Conservation (phyloP, 2,113 vertebrate genomes). For the Microtus pennsylvanicus region DNA sequence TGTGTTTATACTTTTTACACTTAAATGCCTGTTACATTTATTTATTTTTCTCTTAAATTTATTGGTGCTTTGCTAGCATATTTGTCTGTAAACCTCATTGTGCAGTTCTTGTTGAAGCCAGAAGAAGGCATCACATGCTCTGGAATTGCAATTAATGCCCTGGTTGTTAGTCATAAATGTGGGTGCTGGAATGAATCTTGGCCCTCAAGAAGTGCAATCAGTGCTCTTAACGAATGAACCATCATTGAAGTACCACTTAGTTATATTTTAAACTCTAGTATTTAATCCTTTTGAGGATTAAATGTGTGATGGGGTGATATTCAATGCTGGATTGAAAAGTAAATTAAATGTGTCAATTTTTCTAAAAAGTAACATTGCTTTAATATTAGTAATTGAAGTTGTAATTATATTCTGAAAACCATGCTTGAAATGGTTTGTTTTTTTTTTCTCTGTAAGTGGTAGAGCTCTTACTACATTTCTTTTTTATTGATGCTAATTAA, state of each 20-base stretch:
- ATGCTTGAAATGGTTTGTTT: not conserved
- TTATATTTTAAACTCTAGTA: not conserved
- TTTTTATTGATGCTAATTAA: slow-evolving; percentile 56
- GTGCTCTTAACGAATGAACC: not conserved
- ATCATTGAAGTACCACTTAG: not conserved
- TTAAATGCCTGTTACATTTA: not conserved
- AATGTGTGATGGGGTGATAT: rapidly evolving
- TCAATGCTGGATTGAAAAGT: not conserved
- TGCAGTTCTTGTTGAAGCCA: too few species aligned
- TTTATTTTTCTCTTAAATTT: too few species aligned
- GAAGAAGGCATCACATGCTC: not conserved
- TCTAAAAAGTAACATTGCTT: not conserved
- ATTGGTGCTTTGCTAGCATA: not conserved
- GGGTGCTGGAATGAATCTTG: not conserved
- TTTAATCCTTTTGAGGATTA: not conserved
- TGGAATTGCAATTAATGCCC: not conserved
- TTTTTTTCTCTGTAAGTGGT: not conserved
- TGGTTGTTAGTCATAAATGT: not conserved
- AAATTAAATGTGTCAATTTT: not conserved
- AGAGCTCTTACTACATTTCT: slow-evolving; percentile 30
- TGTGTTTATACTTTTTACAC: not conserved
- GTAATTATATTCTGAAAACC: not conserved
- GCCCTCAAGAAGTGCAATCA: not conserved
- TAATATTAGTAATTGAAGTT: slow-evolving; percentile 41
- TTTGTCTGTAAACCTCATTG: not conserved